A percentile compares a stretch with the other conserved stretches of the same genome.
These are phyloP conservation scores for Acipenser ruthenus DNA, from an alignment of 2,797 vertebrate genomes.

Conservation along the genomic window DNA sequence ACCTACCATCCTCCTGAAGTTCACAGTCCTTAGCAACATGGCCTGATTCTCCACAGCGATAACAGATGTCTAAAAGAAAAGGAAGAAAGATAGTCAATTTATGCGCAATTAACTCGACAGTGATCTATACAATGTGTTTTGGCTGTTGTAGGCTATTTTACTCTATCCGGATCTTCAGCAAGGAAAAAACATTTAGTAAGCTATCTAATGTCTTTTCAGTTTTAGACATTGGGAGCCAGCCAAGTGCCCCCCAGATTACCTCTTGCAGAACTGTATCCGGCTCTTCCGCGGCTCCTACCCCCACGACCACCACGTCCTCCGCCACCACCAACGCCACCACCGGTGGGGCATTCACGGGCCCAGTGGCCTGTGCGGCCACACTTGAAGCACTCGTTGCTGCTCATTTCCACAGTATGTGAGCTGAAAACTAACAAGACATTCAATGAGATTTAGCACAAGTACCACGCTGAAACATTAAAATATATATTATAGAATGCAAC, in stretches of 20 bases:
- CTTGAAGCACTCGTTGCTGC: slow-evolving; percentile 91
- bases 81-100: slow-evolving; percentile 29
- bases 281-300: slow-evolving; percentile 40
- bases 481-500: no score
- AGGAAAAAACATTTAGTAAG: no score
- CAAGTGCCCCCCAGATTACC: slow-evolving; percentile 6
- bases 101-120: background rate
- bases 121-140: no score
- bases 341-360: slow-evolving; percentile 88
- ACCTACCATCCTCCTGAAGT: slow-evolving; percentile 93
- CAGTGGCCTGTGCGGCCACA: slow-evolving; percentile 95
- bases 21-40: slow-evolving; percentile 97
- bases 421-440: slow-evolving; percentile 19
- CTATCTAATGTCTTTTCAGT: no score
- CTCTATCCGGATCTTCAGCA: no score
- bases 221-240: no score
- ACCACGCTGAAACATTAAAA: no score
- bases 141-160: no score
- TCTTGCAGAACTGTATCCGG: slow-evolving; percentile 44
- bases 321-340: slow-evolving; percentile 61
- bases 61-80: slow-evolving; percentile 78
- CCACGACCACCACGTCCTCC: slow-evolving; percentile 67
- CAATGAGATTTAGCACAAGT: background rate
- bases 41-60: slow-evolving; percentile 93
- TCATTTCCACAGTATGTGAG: slow-evolving; percentile 72